Evolutionary conservation across 2,113 vertebrate genomes (phyloP).

Genomic region (Odontophorus gujanensis): DNA sequence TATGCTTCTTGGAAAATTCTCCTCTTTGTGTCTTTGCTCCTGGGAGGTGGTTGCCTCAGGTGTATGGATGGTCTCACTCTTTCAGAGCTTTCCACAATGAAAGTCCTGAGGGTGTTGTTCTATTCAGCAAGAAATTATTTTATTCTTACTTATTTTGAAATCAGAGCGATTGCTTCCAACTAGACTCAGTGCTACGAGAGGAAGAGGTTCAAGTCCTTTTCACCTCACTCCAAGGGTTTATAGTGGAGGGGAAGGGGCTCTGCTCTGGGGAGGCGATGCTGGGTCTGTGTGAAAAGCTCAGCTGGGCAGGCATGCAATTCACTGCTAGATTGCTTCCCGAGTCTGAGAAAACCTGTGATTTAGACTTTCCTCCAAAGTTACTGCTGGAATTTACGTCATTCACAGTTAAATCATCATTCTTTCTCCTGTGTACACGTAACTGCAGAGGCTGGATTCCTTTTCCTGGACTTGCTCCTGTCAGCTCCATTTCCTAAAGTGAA

Average conservation of each 20-base stretch:
- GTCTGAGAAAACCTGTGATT: not conserved
- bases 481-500: not conserved
- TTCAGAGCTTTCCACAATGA: not conserved
- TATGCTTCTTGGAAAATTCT: not conserved
- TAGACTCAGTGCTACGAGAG: not conserved
- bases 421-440: not conserved
- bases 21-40: not conserved
- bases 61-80: not conserved
- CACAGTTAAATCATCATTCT: not conserved
- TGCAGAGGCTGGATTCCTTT: conserved; percentile 8
- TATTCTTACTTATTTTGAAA: not conserved
- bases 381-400: conserved; percentile 2
- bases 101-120: not conserved
- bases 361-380: not conserved
- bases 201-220: not conserved
- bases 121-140: not conserved
- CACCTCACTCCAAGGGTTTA: not conserved
- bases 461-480: not conserved
- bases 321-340: not conserved
- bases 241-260: not conserved
- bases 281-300: not conserved
- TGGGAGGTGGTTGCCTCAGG: not conserved
- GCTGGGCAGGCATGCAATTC: not conserved
- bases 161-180: not conserved
- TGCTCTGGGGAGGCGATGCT: not conserved